Conservation (phyloP, 1,140 invertebrate species). For the Telenomus remus region DNA sequence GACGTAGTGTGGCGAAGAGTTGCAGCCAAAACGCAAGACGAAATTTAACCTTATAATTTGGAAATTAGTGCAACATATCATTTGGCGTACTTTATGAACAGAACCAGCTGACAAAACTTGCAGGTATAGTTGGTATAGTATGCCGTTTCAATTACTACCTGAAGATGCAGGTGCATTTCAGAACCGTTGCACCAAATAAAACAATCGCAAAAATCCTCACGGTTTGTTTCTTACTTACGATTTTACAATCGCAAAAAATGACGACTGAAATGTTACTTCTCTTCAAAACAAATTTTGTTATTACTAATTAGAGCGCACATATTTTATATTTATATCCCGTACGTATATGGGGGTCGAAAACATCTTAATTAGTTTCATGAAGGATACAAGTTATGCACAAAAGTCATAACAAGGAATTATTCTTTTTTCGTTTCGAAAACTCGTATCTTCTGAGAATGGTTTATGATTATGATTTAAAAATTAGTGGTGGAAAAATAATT, state of each 20-base stretch:
- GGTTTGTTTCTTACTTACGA: constrained; percentile 23
- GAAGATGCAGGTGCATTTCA: constrained; percentile 47
- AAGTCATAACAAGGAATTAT: too few species aligned
- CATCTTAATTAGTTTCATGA: constrained; percentile 1
- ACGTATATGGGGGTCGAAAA: constrained; percentile 1
- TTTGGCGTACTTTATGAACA: constrained; percentile 43
- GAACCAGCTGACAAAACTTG: constrained; percentile 50
- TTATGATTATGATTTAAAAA: too few species aligned
- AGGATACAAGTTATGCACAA: neutral
- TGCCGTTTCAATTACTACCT: constrained; percentile 41
- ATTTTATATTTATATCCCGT: constrained; percentile 14
- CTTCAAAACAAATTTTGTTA: constrained; percentile 14
- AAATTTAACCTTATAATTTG: constrained; percentile 46
- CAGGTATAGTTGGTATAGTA: constrained; percentile 39
- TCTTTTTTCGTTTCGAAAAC: too few species aligned
- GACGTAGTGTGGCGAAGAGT: constrained; percentile 1
- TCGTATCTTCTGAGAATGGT: too few species aligned
- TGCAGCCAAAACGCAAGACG: constrained; percentile 17
- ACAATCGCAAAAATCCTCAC: constrained; percentile 35
- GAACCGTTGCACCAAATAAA: constrained; percentile 30
- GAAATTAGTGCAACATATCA: constrained; percentile 46
- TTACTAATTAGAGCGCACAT: constrained; percentile 10
- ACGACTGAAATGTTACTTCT: constrained; percentile 3
- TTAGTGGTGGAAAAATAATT: too few species aligned
- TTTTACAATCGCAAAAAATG: constrained; percentile 34